Evolutionary conservation across 1,140 invertebrate genomes (phyloP).

Genomic region (Zophobas atratus): DNA sequence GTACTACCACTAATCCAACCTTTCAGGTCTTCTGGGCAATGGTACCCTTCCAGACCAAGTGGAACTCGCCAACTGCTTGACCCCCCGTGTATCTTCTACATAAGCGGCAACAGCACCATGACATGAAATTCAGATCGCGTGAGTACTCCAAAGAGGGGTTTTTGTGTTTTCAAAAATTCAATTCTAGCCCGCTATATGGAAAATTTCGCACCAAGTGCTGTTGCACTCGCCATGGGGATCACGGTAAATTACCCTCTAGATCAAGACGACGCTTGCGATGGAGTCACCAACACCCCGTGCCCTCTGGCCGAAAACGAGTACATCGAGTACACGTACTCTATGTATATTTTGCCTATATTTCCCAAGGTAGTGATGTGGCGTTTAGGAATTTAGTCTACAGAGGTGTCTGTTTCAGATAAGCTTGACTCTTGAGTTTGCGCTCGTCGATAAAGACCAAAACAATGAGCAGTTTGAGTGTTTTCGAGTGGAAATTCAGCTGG

Average conservation of each 20-base stretch:
- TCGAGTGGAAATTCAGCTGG: background rate
- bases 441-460: conserved; percentile 1
- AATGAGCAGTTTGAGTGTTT: background rate
- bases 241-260: conserved; percentile 49
- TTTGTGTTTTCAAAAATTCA: background rate
- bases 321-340: conserved; percentile 48
- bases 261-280: conserved; percentile 53
- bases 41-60: background rate
- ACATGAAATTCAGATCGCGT: conserved; percentile 7
- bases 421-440: background rate
- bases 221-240: conserved; percentile 47
- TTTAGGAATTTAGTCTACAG: background rate
- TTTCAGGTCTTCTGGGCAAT: background rate
- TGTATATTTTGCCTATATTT: conserved; percentile 49
- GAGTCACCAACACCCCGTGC: conserved; percentile 54
- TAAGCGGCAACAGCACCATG: background rate
- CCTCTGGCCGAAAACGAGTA: conserved; percentile 50
- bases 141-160: background rate
- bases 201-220: conserved; percentile 46
- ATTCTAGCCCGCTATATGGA: conserved; percentile 53
- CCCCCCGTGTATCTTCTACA: conserved; percentile 4
- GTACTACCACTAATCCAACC: too few species aligned
- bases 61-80: background rate
- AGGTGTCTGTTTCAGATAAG: background rate
- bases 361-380: background rate